Evolutionary conservation across 2,888 invertebrate species (phyloP).

Genomic region (Dione juno): DNA sequence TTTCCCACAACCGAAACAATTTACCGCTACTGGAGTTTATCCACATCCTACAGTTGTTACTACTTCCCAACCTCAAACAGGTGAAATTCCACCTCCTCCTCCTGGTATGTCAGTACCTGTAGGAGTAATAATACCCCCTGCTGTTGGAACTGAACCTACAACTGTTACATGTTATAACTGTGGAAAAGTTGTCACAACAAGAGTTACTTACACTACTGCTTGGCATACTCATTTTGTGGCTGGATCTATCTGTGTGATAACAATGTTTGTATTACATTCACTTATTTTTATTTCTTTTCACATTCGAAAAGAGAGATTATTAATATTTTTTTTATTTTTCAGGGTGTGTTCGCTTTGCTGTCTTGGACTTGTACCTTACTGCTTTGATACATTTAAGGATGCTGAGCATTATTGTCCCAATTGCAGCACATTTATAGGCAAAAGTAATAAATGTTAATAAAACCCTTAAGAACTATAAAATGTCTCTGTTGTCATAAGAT

Average conservation of each 20-base stretch:
- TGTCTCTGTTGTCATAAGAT: neutral
- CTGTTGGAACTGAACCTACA: slow-evolving; percentile 75
- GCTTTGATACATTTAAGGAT: slow-evolving; percentile 80
- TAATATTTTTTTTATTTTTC: slow-evolving; percentile 46
- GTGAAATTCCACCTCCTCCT: slow-evolving; percentile 56
- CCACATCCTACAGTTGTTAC: slow-evolving; percentile 69
- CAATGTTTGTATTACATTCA: slow-evolving; percentile 65
- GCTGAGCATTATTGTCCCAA: slow-evolving; percentile 80
- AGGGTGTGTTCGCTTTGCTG: slow-evolving; percentile 80
- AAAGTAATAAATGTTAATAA: slow-evolving; percentile 73
- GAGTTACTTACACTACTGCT: slow-evolving; percentile 77
- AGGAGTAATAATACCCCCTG: slow-evolving; percentile 68
- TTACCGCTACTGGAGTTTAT: slow-evolving; percentile 73
- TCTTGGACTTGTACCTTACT: slow-evolving; percentile 76
- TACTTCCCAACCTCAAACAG: slow-evolving; percentile 60
- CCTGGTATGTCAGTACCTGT: slow-evolving; percentile 60
- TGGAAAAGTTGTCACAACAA: slow-evolving; percentile 74
- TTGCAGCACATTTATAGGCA: slow-evolving; percentile 78
- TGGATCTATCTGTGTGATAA: slow-evolving; percentile 75
- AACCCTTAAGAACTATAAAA: slow-evolving; percentile 28
- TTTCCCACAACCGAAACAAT: slow-evolving; percentile 65
- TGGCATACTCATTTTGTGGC: slow-evolving; percentile 80
- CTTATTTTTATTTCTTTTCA: neutral
- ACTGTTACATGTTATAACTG: slow-evolving; percentile 77
- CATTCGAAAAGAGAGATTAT: neutral